phyloP scores from a whole-genome alignment of 1,140 invertebrate genomes.

The Varroa destructor region DNA sequence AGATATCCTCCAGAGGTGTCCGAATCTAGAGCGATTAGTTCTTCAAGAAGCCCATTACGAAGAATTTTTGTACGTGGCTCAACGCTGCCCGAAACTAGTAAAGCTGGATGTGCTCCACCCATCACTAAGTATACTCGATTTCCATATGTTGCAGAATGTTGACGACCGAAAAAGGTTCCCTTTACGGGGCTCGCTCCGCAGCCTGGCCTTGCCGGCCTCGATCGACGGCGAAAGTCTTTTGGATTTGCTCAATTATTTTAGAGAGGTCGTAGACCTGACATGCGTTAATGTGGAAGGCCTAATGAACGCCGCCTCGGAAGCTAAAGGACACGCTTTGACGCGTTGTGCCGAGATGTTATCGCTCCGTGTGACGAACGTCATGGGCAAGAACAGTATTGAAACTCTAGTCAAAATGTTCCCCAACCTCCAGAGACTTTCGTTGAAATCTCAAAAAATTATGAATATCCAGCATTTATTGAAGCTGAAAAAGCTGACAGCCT shows the following conservation, averaged over 20 bases:
- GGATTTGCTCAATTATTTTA: background rate
- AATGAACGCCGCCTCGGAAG: background rate
- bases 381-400: slow-evolving; percentile 6
- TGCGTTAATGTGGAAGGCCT: slow-evolving; percentile 15
- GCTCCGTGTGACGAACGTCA: background rate
- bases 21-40: slow-evolving; percentile 14
- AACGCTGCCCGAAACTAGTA: slow-evolving; percentile 4
- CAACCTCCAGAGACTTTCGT: background rate
- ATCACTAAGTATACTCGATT: background rate
- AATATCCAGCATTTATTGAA: slow-evolving; percentile 3
- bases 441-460: slow-evolving; percentile 15
- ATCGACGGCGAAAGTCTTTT: background rate
- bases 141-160: background rate
- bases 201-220: slow-evolving; percentile 1
- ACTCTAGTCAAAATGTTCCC: background rate
- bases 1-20: slow-evolving; percentile 11
- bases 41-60: slow-evolving; percentile 15
- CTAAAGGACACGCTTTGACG: background rate
- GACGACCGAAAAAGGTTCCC: background rate
- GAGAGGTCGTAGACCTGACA: slow-evolving; percentile 6
- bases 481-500: background rate
- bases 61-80: slow-evolving; percentile 5
- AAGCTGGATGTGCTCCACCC: slow-evolving; percentile 14
- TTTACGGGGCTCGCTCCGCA: background rate
- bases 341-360: slow-evolving; percentile 10